Conservation (phyloP, 2,888 invertebrate genomes). For the Epinotia brunnichana region DNA sequence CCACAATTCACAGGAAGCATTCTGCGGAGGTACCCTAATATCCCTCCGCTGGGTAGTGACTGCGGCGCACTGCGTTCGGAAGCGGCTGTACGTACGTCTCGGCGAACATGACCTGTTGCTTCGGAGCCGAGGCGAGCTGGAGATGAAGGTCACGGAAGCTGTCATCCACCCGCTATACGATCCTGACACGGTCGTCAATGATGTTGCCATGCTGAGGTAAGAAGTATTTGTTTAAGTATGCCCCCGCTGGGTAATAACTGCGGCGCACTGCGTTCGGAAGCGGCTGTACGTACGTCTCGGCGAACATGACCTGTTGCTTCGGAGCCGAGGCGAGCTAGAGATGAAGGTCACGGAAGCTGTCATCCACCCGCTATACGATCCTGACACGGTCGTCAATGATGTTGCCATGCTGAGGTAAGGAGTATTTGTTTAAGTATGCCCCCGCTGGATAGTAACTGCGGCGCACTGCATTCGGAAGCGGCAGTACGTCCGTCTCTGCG, state of each 20-base stretch:
- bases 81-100: conserved; percentile 90
- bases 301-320: conserved; percentile 90
- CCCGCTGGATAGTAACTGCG: conserved; percentile 94
- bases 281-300: conserved; percentile 92
- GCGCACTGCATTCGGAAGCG: conserved; percentile 92
- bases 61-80: conserved; percentile 93
- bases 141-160: conserved; percentile 88
- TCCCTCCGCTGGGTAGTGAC: conserved; percentile 93
- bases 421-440: conserved; percentile 77
- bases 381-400: conserved; percentile 95
- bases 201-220: conserved; percentile 92
- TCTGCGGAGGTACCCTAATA: conserved; percentile 94
- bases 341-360: conserved; percentile 89
- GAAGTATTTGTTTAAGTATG: conserved; percentile 74
- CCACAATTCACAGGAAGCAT: conserved; percentile 87
- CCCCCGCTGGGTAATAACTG: conserved; percentile 93
- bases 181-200: conserved; percentile 95
- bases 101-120: conserved; percentile 93
- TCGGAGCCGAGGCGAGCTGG: conserved; percentile 90
- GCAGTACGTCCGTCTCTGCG: conserved; percentile 92
- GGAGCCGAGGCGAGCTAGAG: conserved; percentile 91
- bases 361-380: conserved; percentile 93
- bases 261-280: conserved; percentile 92
- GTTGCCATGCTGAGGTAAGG: conserved; percentile 90
- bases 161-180: conserved; percentile 94